These are phyloP conservation scores for Petrocephalus schoutedeni DNA, from an alignment of 2,797 vertebrate species.

Conservation along the genomic window DNA sequence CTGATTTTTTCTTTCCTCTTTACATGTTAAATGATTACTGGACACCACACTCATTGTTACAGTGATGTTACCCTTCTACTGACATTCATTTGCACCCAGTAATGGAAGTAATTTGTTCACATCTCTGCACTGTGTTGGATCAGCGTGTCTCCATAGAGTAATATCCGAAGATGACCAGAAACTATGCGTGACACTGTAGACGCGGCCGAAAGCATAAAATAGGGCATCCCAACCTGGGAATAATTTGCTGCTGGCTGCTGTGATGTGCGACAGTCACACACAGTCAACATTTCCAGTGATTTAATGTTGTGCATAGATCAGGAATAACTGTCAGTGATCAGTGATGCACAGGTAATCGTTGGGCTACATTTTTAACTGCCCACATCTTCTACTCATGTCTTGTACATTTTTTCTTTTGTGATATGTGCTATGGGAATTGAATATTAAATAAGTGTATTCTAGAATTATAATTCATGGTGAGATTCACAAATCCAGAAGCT, in stretches of 20 bases:
- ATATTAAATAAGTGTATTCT: neutral
- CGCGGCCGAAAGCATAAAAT: neutral
- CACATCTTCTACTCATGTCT: neutral
- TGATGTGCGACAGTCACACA: neutral
- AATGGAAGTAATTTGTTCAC: neutral
- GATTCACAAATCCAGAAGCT: neutral
- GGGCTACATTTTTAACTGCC: neutral
- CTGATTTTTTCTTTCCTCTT: neutral
- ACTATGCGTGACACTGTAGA: neutral
- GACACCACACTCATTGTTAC: neutral
- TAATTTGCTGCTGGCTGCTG: neutral
- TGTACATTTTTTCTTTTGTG: neutral
- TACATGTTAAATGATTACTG: neutral
- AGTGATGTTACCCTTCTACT: neutral
- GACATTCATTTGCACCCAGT: neutral
- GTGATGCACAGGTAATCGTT: neutral
- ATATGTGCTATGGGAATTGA: neutral
- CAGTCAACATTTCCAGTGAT: neutral
- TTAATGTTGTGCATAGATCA: neutral
- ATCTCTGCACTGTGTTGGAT: neutral
- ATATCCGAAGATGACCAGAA: neutral
- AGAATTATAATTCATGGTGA: neutral
- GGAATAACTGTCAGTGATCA: neutral
- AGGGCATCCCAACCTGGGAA: neutral
- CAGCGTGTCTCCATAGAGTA: neutral